These are phyloP conservation scores for Neomonachus schauinslandi DNA, from an alignment of 2,113 vertebrate species.

Conservation along the genomic window DNA sequence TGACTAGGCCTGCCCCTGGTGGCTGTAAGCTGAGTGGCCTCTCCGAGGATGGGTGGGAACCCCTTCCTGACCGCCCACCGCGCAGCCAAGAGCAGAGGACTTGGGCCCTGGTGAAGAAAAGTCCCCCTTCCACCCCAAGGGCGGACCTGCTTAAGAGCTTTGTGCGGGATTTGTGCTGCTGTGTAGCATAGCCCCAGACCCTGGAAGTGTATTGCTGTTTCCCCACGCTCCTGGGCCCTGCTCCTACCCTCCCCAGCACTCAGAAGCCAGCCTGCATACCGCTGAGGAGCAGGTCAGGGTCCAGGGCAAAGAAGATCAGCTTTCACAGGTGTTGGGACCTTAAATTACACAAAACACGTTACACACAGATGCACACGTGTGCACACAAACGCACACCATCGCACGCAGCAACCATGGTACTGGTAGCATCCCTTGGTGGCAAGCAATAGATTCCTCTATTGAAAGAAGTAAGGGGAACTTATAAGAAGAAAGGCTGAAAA, in stretches of 20 bases:
- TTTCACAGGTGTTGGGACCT: background rate
- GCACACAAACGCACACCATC: background rate
- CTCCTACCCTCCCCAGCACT: background rate
- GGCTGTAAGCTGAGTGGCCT: background rate
- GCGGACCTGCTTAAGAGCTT: background rate
- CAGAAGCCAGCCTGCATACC: background rate
- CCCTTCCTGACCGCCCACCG: conserved; percentile 38
- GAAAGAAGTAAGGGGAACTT: background rate
- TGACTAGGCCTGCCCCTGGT: background rate
- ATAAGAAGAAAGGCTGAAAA: background rate
- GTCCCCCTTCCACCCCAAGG: background rate
- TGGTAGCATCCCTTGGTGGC: background rate
- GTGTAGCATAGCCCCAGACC: background rate
- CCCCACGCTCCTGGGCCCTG: background rate
- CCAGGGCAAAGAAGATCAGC: background rate
- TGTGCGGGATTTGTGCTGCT: background rate
- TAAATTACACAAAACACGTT: background rate
- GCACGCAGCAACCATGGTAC: background rate
- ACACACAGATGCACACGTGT: background rate
- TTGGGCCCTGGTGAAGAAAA: background rate
- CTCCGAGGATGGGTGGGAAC: background rate
- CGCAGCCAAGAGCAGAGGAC: background rate
- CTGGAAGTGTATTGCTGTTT: background rate
- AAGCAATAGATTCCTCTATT: background rate
- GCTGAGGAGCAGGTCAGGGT: background rate